These are phyloP conservation scores for Cyanistes caeruleus DNA, from an alignment of 2,113 vertebrate species.

Conservation along the genomic window DNA sequence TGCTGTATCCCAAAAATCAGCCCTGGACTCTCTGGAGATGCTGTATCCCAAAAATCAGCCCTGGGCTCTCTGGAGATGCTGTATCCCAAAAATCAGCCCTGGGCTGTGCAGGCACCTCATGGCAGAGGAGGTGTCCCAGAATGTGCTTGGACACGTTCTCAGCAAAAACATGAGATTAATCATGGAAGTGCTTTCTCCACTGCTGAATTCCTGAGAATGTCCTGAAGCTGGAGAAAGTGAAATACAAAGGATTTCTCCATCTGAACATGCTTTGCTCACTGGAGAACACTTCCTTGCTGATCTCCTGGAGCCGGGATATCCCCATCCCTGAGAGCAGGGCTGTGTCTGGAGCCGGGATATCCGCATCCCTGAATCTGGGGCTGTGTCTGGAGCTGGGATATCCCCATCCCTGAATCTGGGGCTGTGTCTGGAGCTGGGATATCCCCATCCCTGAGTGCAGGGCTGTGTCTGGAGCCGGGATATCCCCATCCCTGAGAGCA, in stretches of 20 bases:
- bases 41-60: not conserved
- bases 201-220: not conserved
- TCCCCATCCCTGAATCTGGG: rapidly evolving
- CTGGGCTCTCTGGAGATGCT: not conserved
- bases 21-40: rapidly evolving
- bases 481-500: rapidly evolving
- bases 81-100: too few relatives aligned
- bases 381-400: not conserved
- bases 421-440: not conserved
- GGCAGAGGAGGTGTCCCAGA: not conserved
- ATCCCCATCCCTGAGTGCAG: not conserved
- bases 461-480: not conserved
- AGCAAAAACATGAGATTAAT: not conserved
- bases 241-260: not conserved
- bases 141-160: not conserved
- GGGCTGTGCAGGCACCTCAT: not conserved
- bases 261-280: not conserved
- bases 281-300: not conserved
- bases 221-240: not conserved
- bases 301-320: not conserved
- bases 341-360: not conserved
- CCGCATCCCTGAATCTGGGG: not conserved
- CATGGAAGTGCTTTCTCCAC: not conserved
- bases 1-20: not conserved
- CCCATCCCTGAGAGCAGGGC: too few relatives aligned